phyloP scores from a whole-genome alignment of 2,113 vertebrate genomes.

The Phaethon lepturus region DNA sequence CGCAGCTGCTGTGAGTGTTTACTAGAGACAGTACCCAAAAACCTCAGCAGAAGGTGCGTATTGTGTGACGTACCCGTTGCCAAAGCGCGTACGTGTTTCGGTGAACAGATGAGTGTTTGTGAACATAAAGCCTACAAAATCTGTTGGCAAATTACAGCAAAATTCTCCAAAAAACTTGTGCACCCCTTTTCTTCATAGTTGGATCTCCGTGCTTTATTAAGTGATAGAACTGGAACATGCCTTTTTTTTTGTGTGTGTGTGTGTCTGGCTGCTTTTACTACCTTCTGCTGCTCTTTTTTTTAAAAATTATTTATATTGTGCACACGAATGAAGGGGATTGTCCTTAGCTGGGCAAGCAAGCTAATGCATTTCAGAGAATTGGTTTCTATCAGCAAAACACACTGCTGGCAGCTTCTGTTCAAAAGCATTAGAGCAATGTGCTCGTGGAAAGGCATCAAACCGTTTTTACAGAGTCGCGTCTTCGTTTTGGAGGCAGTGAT shows the following conservation, averaged over 20 bases:
- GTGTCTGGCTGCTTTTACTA: background rate
- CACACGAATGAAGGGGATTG: constrained; percentile 43
- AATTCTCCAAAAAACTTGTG: background rate
- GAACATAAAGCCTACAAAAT: background rate
- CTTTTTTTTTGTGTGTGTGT: background rate
- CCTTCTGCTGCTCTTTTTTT: background rate
- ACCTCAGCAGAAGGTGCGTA: background rate
- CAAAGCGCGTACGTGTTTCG: background rate
- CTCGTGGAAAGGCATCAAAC: background rate
- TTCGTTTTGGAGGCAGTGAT: background rate
- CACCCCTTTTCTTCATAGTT: background rate
- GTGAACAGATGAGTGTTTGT: background rate
- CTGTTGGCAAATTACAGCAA: background rate
- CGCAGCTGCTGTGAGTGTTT: background rate
- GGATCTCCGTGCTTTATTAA: constrained; percentile 59
- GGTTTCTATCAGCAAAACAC: background rate
- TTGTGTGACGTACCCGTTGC: background rate
- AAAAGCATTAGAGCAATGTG: background rate
- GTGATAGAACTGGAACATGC: constrained; percentile 45
- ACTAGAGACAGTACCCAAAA: background rate
- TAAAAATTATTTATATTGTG: background rate
- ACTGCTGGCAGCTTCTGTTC: background rate
- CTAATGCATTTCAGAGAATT: constrained; percentile 23
- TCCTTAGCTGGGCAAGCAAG: background rate
- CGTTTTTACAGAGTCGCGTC: background rate